phyloP scores from a whole-genome alignment of 2,113 vertebrate species.

The Vimba vimba region DNA sequence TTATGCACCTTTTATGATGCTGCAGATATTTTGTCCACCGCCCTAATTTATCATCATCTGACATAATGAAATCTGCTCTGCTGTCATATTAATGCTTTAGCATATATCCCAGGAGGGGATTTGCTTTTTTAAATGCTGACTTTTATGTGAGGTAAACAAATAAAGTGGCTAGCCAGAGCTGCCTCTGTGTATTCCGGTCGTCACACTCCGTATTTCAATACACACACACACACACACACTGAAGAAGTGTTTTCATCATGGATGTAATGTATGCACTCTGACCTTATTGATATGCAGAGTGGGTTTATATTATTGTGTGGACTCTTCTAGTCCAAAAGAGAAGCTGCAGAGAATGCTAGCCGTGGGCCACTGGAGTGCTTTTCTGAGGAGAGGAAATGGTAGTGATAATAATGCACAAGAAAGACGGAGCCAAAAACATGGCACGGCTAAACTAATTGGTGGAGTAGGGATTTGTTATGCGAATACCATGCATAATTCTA shows the following conservation, averaged over 20 bases:
- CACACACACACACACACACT: not conserved
- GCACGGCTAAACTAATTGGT: slow-evolving; percentile 54
- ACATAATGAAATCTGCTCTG: slow-evolving; percentile 13
- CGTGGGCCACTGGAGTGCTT: slow-evolving; percentile 50
- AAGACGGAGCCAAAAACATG: slow-evolving; percentile 43
- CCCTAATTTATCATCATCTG: slow-evolving; percentile 51
- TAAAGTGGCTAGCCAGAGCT: not conserved
- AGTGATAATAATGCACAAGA: slow-evolving; percentile 50
- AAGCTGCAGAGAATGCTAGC: slow-evolving; percentile 44
- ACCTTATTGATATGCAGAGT: slow-evolving; percentile 59
- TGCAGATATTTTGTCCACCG: not conserved
- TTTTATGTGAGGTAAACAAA: slow-evolving; percentile 16
- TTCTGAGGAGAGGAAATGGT: slow-evolving; percentile 50
- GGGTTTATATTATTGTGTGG: slow-evolving; percentile 57
- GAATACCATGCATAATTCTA: slow-evolving; percentile 48
- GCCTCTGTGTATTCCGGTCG: slow-evolving; percentile 1
- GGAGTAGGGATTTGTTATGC: slow-evolving; percentile 50
- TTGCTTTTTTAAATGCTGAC: slow-evolving; percentile 26
- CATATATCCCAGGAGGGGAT: slow-evolving; percentile 24
- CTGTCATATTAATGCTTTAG: slow-evolving; percentile 42
- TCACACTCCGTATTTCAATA: not conserved
- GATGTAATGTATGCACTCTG: slow-evolving; percentile 41
- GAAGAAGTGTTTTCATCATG: slow-evolving; percentile 35
- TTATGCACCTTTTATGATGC: slow-evolving; percentile 27
- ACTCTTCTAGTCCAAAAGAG: slow-evolving; percentile 30